Base-by-base conservation (phyloP, 2,888 invertebrate genomes). In the Auanema freiburgensis region DNA sequence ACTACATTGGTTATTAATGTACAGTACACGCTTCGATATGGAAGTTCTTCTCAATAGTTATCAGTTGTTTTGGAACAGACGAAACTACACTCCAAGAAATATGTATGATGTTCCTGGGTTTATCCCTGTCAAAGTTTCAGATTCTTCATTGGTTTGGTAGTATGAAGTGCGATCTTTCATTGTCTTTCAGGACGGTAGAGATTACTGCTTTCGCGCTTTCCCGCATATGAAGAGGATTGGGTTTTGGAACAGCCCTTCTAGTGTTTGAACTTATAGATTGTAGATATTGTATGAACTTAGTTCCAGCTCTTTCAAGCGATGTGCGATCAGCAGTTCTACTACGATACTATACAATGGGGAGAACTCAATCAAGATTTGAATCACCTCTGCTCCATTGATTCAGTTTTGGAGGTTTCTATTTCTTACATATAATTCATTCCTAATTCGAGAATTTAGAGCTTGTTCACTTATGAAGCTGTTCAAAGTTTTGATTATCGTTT, bases 171-270 rank as follows among this genome's bases (percentile, higher is more conserved):
- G 25, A 50, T 50, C 16, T 14, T n/a, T n/a, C n/a, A n/a, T n/a
- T n/a, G n/a, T n/a, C 23, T 24, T 8, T 23, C 10, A n/a, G 24
- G 18, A 58, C 1, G 58, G 46, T 2, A 25, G 40, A 6, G 63
- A 46, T 24, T 52, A 50, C n/a, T 25, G 33, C 14, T 54, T 42
- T 23, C n/a, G 25, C 3, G 58, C 57, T 5, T 61, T 65, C 33
- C 60, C 65, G 6, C 51, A 57, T 21, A 23, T 67, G 11, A 5
- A 41, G 10, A 53, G 59, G 42, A 54, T 71, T 18, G 66, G 71
- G 21, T 67, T 73, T 23, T 73, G 73, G 71, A 71, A 73, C 49
- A 41, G 57, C 3, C 73, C 73, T 8, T 71, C 71, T 52, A 63
- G 59, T 44, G 62, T 62, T 1, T 12, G 25, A 23, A 44, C 41